Evolutionary conservation across 2,797 vertebrate genomes (phyloP).

Genomic region (Hoplostethus mediterraneus): DNA sequence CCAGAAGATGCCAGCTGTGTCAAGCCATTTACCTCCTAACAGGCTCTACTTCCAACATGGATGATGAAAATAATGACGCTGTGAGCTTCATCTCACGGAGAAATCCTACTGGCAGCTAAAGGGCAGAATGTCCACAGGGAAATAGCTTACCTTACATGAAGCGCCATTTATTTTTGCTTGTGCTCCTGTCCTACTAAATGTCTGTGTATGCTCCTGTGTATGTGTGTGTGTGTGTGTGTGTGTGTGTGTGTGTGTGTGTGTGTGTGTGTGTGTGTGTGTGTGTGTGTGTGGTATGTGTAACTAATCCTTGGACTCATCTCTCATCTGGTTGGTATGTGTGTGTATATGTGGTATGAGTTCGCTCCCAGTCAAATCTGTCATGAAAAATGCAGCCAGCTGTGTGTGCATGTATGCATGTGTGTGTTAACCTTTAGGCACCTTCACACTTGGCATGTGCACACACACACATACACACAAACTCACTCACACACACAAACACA

Average conservation of each 20-base stretch:
- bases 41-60: constrained; percentile 60
- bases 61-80: constrained; percentile 77
- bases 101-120: constrained; percentile 70
- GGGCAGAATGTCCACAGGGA: constrained; percentile 77
- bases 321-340: constrained; percentile 39
- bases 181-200: constrained; percentile 21
- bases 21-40: constrained; percentile 71
- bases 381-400: constrained; percentile 1
- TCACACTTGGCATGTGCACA: background rate
- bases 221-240: constrained; percentile 9
- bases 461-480: constrained; percentile 11
- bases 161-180: constrained; percentile 66
- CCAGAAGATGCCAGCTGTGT: constrained; percentile 78
- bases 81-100: constrained; percentile 49
- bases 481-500: background rate
- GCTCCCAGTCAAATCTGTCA: constrained; percentile 22
- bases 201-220: constrained; percentile 15
- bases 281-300: constrained; percentile 15
- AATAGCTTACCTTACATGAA: constrained; percentile 53
- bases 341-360: constrained; percentile 14
- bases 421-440: background rate
- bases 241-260: constrained; percentile 24
- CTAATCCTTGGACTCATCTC: constrained; percentile 27
- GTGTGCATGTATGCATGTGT: constrained; percentile 2
- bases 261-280: constrained; percentile 23